Evolutionary conservation across 2,888 invertebrate species (phyloP), one percentile per base, ranked within the genome.

Genomic region (Diadegma fenestrale): DNA sequence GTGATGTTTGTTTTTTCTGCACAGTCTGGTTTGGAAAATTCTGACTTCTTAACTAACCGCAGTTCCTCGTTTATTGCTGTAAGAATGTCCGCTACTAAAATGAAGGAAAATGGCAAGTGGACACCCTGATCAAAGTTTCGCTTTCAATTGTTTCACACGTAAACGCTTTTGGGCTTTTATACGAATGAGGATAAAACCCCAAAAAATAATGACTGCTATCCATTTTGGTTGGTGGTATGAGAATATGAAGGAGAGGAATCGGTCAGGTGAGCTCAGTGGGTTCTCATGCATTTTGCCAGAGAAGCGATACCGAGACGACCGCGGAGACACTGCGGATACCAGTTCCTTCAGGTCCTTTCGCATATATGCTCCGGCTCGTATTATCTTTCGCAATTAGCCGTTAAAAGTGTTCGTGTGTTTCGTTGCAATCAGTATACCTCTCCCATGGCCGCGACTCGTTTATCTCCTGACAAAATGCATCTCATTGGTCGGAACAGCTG

Each of bases 391-490:
- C 89, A 90, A 90, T 90, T 90, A 90, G 90, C 89, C 87, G 89
- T 88, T 90, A 89, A 90, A 90, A 90, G 90, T 90, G 88, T 90
- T 90, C 89, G 87, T 89, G 88, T 89, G 89, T 90, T 89, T 87
- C 85, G 72, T 69, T 77, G 79, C 85, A 86, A 85, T 86, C 86
- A 73, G 83, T 33, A n/a, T n/a, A 68, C 79, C 87, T 87, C 90
- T 89, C 90, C 91, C 91, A 90, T 89, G 89, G 88, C 82, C 73
- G 86, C 88, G 82, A 77, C 85, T 83, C 88, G 87, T 92, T 86
- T 92, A 92, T 92, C 91, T 89, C 86, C 88, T 89, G 90, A 92
- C 92, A 92, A 92, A 92, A 92, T 92, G 92, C 91, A 91, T 92
- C 91, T 90, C 92, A 87, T 90, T 90, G 88, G 90, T 80, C 87